These are phyloP conservation scores for Trematomus loennbergii DNA, from an alignment of 2,113 vertebrate genomes.

Conservation along the genomic window DNA sequence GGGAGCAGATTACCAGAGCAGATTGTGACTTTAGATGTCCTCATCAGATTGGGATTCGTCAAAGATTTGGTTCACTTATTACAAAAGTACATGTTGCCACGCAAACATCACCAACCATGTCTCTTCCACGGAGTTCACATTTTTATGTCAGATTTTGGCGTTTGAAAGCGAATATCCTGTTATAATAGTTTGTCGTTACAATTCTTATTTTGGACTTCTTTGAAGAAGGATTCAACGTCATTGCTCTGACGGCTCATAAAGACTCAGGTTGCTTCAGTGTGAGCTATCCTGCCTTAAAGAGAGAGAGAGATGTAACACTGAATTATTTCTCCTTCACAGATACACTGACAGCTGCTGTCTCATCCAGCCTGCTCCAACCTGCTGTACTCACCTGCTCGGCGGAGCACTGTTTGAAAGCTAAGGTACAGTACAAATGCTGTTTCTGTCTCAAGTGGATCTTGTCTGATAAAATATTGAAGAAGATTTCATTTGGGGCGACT, in stretches of 20 bases:
- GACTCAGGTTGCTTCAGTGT: slow-evolving; percentile 5
- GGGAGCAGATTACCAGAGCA: slow-evolving; percentile 75
- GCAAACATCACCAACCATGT: not conserved
- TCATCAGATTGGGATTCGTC: slow-evolving; percentile 59
- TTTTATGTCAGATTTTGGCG: not conserved
- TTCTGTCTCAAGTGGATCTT: slow-evolving; percentile 8
- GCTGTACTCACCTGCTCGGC: slow-evolving; percentile 19
- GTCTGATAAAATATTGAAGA: slow-evolving; percentile 23
- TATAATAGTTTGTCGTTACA: not conserved
- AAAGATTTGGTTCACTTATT: slow-evolving; percentile 67
- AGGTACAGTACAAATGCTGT: slow-evolving; percentile 66
- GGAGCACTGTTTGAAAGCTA: slow-evolving; percentile 31
- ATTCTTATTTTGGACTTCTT: not conserved
- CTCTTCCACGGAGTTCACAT: not conserved
- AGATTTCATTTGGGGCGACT: slow-evolving; percentile 4
- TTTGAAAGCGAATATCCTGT: not conserved
- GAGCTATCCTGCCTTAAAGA: not conserved
- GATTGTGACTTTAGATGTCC: slow-evolving; percentile 72
- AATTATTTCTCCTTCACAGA: slow-evolving; percentile 60
- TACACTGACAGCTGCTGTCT: slow-evolving; percentile 38
- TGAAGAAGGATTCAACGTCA: slow-evolving; percentile 16
- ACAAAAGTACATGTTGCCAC: slow-evolving; percentile 47
- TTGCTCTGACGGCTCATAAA: not conserved
- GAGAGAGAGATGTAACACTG: slow-evolving; percentile 13
- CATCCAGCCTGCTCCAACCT: slow-evolving; percentile 9